These are phyloP conservation scores for Amphilophus citrinellus DNA, from an alignment of 2,113 vertebrate genomes.

Conservation along the genomic window DNA sequence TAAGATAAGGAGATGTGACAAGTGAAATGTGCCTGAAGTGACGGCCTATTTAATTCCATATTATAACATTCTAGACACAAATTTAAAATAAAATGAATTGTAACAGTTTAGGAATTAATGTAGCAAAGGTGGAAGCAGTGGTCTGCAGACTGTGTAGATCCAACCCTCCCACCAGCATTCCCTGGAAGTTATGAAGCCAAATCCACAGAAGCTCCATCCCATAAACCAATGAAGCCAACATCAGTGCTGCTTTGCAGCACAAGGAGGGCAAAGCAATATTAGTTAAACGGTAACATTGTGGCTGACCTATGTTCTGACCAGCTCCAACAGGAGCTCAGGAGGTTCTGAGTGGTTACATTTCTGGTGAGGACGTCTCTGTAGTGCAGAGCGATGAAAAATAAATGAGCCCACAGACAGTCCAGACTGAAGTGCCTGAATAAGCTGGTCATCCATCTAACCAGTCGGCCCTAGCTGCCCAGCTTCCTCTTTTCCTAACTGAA, in stretches of 20 bases:
- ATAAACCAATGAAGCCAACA: not conserved
- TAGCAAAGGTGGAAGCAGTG: not conserved
- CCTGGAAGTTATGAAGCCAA: not conserved
- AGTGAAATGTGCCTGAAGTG: not conserved
- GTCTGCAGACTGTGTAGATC: not conserved
- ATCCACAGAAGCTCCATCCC: not conserved
- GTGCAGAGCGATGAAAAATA: not conserved
- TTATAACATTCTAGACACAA: not conserved
- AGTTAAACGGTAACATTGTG: not conserved
- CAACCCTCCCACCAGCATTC: not conserved
- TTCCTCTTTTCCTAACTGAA: conserved; percentile 21
- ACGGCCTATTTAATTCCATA: not conserved
- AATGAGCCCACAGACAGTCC: not conserved
- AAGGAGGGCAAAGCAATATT: not conserved
- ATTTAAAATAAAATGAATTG: not conserved
- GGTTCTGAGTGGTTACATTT: not conserved
- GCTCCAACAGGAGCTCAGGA: not conserved
- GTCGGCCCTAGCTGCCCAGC: conserved; percentile 11
- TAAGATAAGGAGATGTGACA: not conserved
- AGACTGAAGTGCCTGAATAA: not conserved
- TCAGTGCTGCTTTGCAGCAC: not conserved
- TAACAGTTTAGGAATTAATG: not conserved
- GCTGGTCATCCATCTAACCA: conserved; percentile 27
- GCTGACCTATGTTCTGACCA: not conserved
- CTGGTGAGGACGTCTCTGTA: not conserved